Conservation (phyloP, 1,140 invertebrate species). For the Augochlora pura region DNA sequence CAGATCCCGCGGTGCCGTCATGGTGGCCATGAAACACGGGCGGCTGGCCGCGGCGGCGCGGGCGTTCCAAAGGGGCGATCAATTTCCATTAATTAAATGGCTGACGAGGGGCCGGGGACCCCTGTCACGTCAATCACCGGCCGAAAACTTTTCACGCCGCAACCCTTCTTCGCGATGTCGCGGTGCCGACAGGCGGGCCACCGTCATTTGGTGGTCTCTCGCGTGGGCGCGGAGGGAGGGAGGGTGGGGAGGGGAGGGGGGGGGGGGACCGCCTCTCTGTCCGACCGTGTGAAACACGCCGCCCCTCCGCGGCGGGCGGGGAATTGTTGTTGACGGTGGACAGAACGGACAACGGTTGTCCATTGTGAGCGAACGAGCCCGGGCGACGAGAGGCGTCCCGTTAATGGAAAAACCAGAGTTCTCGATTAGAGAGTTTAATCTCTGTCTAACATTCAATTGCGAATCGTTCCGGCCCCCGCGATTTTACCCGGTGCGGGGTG, state of each 20-base stretch:
- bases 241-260: no score
- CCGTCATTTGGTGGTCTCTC: no score
- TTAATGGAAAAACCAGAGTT: not conserved
- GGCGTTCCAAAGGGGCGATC: constrained; percentile 28
- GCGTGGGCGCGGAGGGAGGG: no score
- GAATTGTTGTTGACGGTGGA: constrained; percentile 8
- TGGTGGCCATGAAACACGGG: not conserved
- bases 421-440: not conserved
- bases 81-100: constrained; percentile 41
- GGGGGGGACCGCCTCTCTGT: no score
- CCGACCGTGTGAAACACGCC: constrained; percentile 21
- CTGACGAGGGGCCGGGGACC: not conserved
- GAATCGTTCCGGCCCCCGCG: not conserved
- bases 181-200: constrained; percentile 19
- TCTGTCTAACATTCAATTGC: not conserved
- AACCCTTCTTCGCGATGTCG: constrained; percentile 49
- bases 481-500: not conserved
- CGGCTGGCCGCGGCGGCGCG: not conserved
- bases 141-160: constrained; percentile 50
- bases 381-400: not conserved
- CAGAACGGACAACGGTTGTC: constrained; percentile 24
- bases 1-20: not conserved
- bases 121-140: constrained; percentile 35
- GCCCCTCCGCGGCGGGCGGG: not conserved
- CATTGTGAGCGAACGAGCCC: constrained; percentile 51